phyloP scores from a whole-genome alignment of 2,797 vertebrate genomes.

The Simalia tracyae region DNA sequence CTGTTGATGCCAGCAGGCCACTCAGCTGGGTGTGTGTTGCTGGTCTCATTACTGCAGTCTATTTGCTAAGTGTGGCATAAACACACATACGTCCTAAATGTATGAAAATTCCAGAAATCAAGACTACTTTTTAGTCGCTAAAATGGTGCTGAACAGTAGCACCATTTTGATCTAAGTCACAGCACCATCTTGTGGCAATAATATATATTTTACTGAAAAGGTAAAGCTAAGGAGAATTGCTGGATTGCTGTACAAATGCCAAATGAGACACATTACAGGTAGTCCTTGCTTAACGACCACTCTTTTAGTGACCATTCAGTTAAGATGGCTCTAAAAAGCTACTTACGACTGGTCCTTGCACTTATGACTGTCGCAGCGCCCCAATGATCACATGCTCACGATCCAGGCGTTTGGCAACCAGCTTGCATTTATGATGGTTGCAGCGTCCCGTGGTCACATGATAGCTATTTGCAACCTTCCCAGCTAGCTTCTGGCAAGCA shows the following conservation, averaged over 20 bases:
- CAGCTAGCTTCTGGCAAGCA: too few species aligned
- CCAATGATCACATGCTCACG: too few species aligned
- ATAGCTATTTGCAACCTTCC: too few species aligned
- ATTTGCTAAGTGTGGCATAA: background rate
- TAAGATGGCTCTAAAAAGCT: too few species aligned
- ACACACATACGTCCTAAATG: background rate
- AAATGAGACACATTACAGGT: background rate
- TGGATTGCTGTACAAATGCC: background rate
- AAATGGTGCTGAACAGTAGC: background rate
- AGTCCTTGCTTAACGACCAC: too few species aligned
- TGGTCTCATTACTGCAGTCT: background rate
- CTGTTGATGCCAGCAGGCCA: background rate
- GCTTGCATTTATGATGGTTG: too few species aligned
- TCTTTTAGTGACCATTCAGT: too few species aligned
- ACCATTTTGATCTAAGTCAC: background rate
- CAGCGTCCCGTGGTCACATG: too few species aligned
- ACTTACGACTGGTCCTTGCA: too few species aligned
- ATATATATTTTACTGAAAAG: background rate
- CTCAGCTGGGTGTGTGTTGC: background rate
- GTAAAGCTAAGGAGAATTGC: background rate
- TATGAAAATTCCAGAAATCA: background rate
- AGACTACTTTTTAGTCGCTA: background rate
- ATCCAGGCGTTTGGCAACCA: too few species aligned
- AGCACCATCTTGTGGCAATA: conserved; percentile 57
- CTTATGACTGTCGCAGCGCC: too few species aligned